Conservation (phyloP, 1,140 invertebrate species). For the Theocolax elegans region DNA sequence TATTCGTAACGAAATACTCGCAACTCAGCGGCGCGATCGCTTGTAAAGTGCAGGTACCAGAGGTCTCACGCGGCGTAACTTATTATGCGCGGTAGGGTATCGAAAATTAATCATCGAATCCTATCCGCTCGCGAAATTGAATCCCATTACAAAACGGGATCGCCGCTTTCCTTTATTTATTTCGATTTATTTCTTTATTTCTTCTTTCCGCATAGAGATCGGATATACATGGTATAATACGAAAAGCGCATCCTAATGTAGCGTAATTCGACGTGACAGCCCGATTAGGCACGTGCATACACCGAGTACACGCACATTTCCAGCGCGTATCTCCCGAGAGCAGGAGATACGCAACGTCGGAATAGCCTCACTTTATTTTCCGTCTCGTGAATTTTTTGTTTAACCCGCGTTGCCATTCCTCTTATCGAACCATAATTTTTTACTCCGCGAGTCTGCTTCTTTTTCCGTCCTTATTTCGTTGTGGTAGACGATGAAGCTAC, state of each 20-base stretch:
- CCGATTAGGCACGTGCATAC: conserved; percentile 10
- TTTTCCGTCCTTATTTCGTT: conserved; percentile 1
- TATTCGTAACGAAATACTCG: conserved; percentile 18
- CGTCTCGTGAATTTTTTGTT: conserved; percentile 32
- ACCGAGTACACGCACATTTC: neutral
- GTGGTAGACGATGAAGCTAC: neutral
- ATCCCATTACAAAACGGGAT: conserved; percentile 40
- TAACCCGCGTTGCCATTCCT: conserved; percentile 4
- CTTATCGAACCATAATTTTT: conserved; percentile 10
- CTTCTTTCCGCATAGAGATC: neutral
- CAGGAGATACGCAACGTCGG: neutral
- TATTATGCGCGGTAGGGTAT: conserved; percentile 38
- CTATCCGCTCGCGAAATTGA: conserved; percentile 35
- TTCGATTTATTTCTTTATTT: neutral
- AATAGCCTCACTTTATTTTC: neutral
- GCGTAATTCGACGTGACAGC: conserved; percentile 19
- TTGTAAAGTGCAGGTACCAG: conserved; percentile 5
- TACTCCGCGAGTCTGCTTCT: conserved; percentile 13
- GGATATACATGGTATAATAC: neutral
- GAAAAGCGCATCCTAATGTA: conserved; percentile 20
- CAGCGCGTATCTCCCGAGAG: too few species aligned
- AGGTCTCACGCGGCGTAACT: conserved; percentile 29
- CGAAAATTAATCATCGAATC: conserved; percentile 40
- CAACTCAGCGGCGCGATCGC: neutral
- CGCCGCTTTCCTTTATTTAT: neutral